Base-by-base conservation (phyloP, 2,797 vertebrate genomes). In the Sternotherus odoratus region DNA sequence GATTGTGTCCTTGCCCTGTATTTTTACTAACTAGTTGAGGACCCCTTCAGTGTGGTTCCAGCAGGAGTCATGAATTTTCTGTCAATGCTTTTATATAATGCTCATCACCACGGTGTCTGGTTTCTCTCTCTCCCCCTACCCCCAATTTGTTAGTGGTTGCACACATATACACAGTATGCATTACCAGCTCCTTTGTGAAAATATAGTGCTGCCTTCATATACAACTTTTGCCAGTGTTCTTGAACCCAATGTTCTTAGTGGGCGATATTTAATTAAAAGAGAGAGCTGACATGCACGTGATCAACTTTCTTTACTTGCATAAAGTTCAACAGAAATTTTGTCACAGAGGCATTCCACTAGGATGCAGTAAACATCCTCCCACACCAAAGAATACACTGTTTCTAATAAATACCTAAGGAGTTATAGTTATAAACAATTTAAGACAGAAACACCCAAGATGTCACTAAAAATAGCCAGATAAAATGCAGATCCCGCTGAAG, bases 331-430 rank as follows among this genome's bases (percentile, higher is more conserved):
- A 72, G 74, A 12, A 7, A 5, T 51, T 0, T 3, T 54, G 49
- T 19, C 6, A 39, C 8, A 51, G 51, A 6, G 10, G 9, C 2
- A 83, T 23, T 46, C 46, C 30, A 33, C 6, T 5, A 21, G 8
- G 51, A 50, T 72, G 33, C 80, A 21, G 5, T 26, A 56, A 54
- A n/a, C 51, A 8, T 10, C n/a, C 39, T 26, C 57, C 33, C n/a
- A 6, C 66, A 17, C 4, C 24, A 7, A 1, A 2, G 2, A 0
- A 1, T 1, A 1, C 2, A 0, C 2, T 7, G 2, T 4, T 9
- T 69, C 75, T 26, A 5, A 2, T 12, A 84, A 87, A 82, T 79
- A 46, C 19, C 53, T 2, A 7, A 21, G 9, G 12, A 24, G 33
- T 2, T n/a, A 53, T 24, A 53, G 17, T 28, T n/a, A 8, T 0